These are phyloP conservation scores for Globia sparganii DNA, from an alignment of 2,888 invertebrate species.

Conservation along the genomic window DNA sequence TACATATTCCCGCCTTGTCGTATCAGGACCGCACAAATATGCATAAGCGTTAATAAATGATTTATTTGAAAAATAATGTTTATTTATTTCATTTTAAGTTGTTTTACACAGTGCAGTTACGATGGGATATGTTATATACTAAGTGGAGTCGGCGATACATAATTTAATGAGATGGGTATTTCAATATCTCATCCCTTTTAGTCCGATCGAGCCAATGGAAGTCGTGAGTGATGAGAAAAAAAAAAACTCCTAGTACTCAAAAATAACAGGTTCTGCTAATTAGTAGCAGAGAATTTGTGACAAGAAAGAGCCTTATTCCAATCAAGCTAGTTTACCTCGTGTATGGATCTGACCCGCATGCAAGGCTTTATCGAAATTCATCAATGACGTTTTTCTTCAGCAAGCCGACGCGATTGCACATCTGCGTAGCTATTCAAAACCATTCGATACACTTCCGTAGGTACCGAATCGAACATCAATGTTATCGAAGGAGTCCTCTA, in stretches of 20 bases:
- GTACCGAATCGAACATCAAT: neutral
- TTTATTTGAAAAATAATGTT: constrained; percentile 81
- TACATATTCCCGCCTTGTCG: constrained; percentile 80
- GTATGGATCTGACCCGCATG: constrained; percentile 7
- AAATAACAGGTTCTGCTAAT: neutral
- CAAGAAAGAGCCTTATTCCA: neutral
- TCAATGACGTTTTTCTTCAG: neutral
- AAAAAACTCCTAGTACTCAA: neutral
- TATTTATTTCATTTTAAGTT: constrained; percentile 79
- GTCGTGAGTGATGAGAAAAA: neutral
- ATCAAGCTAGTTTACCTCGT: constrained; percentile 5
- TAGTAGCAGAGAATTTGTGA: neutral
- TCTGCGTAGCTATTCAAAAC: neutral
- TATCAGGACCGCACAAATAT: constrained; percentile 81
- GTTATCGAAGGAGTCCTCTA: neutral
- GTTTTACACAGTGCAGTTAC: constrained; percentile 67
- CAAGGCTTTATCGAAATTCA: constrained; percentile 1
- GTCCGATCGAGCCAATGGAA: constrained; percentile 41
- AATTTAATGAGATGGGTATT: constrained; percentile 1
- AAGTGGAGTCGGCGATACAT: constrained; percentile 46
- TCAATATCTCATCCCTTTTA: constrained; percentile 2
- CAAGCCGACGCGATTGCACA: neutral
- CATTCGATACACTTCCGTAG: neutral
- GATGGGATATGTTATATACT: constrained; percentile 68
- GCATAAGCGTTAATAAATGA: constrained; percentile 84